Conservation (phyloP, 37 sponge, comb jelly and placozoan species). For the Ephydatia muelleri region DNA sequence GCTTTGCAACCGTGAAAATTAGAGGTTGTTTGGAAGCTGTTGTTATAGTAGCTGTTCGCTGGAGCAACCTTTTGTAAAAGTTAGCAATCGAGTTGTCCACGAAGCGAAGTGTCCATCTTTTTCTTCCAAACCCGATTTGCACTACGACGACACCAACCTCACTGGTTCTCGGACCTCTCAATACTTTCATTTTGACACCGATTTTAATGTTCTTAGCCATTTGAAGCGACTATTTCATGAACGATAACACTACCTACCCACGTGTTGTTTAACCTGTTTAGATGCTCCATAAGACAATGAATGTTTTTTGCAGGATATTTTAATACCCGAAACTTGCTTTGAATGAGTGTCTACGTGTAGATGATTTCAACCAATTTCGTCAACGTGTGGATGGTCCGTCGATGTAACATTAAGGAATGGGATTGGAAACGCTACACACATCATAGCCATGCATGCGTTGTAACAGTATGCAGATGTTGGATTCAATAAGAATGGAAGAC, state of each 20-base stretch:
- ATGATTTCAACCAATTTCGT: background rate
- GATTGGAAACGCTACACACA: too few relatives aligned
- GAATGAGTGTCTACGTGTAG: background rate
- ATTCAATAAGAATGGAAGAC: too few relatives aligned
- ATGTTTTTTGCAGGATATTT: background rate
- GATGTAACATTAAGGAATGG: too few relatives aligned
- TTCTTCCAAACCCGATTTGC: background rate
- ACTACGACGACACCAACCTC: background rate
- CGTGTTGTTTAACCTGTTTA: background rate
- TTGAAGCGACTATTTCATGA: background rate
- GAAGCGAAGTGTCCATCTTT: background rate
- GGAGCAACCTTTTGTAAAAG: background rate
- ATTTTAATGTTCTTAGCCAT: background rate
- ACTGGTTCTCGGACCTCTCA: background rate
- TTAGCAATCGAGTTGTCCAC: background rate
- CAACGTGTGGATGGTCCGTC: background rate
- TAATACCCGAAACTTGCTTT: background rate
- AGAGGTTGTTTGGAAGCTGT: background rate
- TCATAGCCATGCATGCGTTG: too few relatives aligned
- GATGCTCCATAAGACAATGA: background rate
- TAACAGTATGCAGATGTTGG: too few relatives aligned
- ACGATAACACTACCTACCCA: background rate
- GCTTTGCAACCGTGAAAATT: background rate
- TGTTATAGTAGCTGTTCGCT: background rate
- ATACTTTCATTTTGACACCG: background rate